phyloP scores from a whole-genome alignment of 2,888 invertebrate species.

The Didymodactylos carnosus region DNA sequence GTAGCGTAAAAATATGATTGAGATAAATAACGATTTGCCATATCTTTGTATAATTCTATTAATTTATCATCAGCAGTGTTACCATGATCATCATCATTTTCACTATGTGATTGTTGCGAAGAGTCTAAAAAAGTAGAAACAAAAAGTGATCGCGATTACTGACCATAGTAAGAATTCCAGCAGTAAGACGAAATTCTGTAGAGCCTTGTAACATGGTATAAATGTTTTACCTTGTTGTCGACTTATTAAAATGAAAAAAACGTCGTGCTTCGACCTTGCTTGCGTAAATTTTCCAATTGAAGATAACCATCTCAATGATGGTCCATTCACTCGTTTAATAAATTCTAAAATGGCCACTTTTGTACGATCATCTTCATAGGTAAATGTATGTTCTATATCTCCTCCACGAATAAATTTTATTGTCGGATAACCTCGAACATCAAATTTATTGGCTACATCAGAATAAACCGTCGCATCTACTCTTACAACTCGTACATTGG shows the following conservation, averaged over 20 bases:
- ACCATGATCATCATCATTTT: no score
- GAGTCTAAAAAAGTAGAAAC: no score
- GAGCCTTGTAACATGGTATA: no score
- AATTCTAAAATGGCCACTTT: constrained; percentile 9
- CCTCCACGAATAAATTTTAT: constrained; percentile 10
- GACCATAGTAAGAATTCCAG: no score
- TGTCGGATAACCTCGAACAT: constrained; percentile 12
- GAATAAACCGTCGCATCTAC: constrained; percentile 10
- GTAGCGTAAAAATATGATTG: background rate
- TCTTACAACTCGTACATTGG: constrained; percentile 5
- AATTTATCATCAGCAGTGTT: no score
- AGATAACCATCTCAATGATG: background rate
- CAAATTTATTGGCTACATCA: constrained; percentile 10
- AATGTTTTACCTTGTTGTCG: no score
- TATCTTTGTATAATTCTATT: background rate
- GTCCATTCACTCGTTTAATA: constrained; percentile 3
- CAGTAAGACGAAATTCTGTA: no score
- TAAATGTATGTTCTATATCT: background rate
- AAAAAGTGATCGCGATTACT: no score
- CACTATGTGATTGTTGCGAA: no score
- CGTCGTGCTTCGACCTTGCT: background rate
- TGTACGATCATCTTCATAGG: constrained; percentile 3
- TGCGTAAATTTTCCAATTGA: background rate
- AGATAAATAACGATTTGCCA: background rate
- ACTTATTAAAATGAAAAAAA: background rate